These are phyloP conservation scores for Enteromius anoplus DNA, from an alignment of 2,797 vertebrate genomes.

Conservation along the genomic window DNA sequence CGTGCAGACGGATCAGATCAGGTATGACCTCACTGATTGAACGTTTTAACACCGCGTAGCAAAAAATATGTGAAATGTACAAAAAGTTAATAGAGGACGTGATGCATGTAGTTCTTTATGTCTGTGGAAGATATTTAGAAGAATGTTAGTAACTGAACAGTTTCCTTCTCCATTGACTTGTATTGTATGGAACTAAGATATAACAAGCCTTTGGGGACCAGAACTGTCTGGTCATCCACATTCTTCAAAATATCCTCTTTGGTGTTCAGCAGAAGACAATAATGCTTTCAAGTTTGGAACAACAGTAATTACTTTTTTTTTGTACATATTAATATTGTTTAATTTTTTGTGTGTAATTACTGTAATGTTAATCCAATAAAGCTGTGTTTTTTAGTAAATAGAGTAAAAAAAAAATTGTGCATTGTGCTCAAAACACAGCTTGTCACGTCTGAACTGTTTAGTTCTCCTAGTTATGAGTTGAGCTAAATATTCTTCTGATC, in stretches of 20 bases:
- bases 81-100: not conserved
- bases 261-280: not conserved
- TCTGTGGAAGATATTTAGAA: not conserved
- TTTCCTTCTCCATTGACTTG: not conserved
- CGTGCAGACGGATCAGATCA: conserved; percentile 97
- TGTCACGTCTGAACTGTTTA: not conserved
- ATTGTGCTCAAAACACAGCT: not conserved
- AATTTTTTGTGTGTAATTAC: not conserved
- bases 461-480: not conserved
- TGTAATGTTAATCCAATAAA: not conserved
- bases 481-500: conserved; percentile 33
- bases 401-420: not conserved
- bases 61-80: not conserved
- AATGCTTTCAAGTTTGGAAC: not conserved
- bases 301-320: not conserved
- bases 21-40: not conserved
- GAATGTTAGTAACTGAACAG: not conserved
- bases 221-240: not conserved
- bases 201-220: not conserved
- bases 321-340: too few species aligned
- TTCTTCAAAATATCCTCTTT: not conserved
- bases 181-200: not conserved
- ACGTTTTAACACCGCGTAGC: not conserved
- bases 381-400: not conserved
- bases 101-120: not conserved